Percentiles rank a stretch among this genome's conserved stretches.
phyloP scores from a whole-genome alignment of 2,797 vertebrate genomes.

The Pelobates cultripes region DNA sequence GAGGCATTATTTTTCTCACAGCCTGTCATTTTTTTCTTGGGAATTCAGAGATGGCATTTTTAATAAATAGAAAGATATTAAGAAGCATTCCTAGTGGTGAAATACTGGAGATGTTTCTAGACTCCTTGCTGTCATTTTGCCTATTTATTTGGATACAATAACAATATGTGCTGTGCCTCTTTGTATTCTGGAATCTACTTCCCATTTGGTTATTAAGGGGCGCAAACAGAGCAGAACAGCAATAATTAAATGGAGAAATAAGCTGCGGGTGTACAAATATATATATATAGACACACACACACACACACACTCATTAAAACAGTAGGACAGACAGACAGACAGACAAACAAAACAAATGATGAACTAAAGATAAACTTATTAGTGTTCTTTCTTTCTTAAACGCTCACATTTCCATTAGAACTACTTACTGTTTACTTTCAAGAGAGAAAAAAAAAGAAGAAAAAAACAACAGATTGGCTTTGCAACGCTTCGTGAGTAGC shows the following conservation, averaged over 20 bases:
- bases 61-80: no score
- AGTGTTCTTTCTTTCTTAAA: slow-evolving; percentile 5
- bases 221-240: background rate
- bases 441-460: slow-evolving; percentile 14
- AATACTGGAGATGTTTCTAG: no score
- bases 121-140: no score
- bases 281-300: background rate
- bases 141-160: no score
- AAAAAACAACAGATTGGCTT: slow-evolving; percentile 50
- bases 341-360: slow-evolving; percentile 7
- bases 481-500: slow-evolving; percentile 53
- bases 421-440: slow-evolving; percentile 50
- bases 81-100: no score
- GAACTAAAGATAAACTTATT: background rate
- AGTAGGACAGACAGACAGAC: slow-evolving; percentile 5
- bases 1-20: no score
- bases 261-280: background rate
- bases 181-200: no score
- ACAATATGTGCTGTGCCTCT: no score
- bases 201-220: no score
- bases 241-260: background rate
- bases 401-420: slow-evolving; percentile 39
- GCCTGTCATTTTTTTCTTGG: no score
- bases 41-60: no score
- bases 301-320: background rate